These are phyloP conservation scores for Orthosia gothica DNA, from an alignment of 2,888 invertebrate genomes.

Conservation along the genomic window DNA sequence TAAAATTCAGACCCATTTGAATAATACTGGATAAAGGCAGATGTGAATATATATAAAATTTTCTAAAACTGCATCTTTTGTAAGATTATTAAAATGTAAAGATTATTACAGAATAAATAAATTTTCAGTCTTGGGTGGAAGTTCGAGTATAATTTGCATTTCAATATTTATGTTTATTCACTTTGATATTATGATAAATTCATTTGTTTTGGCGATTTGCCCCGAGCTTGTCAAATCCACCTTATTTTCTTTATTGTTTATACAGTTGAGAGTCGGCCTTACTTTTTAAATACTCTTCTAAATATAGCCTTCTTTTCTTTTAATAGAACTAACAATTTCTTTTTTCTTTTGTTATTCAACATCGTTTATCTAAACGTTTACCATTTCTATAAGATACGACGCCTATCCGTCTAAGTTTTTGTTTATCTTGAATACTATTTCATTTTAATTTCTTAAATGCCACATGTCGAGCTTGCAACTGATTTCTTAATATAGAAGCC, in stretches of 20 bases:
- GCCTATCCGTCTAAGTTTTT: slow-evolving; percentile 37
- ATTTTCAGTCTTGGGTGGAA: slow-evolving; percentile 47
- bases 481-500: slow-evolving; percentile 62
- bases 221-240: slow-evolving; percentile 62
- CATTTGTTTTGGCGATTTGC: slow-evolving; percentile 78
- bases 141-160: slow-evolving; percentile 53
- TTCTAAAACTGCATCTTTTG: neutral
- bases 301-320: slow-evolving; percentile 37
- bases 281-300: slow-evolving; percentile 52
- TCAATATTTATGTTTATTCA: slow-evolving; percentile 71
- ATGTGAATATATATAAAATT: too few relatives aligned
- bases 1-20: neutral
- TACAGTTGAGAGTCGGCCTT: slow-evolving; percentile 66
- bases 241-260: slow-evolving; percentile 71
- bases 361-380: slow-evolving; percentile 18
- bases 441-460: slow-evolving; percentile 53
- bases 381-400: slow-evolving; percentile 13
- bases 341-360: slow-evolving; percentile 11
- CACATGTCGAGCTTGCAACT: slow-evolving; percentile 48
- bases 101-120: neutral
- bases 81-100: neutral
- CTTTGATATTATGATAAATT: slow-evolving; percentile 69
- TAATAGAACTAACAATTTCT: slow-evolving; percentile 21
- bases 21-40: neutral
- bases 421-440: slow-evolving; percentile 39